These are phyloP conservation scores for Eriocheir sinensis DNA, from an alignment of 1,140 invertebrate species.

Conservation along the genomic window DNA sequence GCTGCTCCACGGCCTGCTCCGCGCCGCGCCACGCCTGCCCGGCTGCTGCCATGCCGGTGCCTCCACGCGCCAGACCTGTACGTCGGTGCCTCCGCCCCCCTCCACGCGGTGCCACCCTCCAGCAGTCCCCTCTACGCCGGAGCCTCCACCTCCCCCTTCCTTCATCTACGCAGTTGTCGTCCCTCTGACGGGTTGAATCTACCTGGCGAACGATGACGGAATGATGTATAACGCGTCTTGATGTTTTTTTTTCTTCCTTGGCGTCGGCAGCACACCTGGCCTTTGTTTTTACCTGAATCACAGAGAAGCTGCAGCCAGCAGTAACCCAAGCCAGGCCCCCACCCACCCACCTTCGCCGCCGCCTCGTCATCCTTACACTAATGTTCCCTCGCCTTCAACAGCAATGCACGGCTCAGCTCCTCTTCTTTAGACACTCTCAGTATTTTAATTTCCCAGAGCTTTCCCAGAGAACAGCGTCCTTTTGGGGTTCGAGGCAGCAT, in stretches of 20 bases:
- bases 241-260: no score
- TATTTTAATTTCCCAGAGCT: conserved; percentile 17
- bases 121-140: background rate
- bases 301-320: background rate
- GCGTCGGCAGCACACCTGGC: background rate
- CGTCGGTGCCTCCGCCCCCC: background rate
- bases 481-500: background rate
- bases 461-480: background rate
- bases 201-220: no score
- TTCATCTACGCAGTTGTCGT: background rate
- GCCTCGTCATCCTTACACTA: background rate
- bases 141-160: background rate
- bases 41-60: background rate
- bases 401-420: background rate
- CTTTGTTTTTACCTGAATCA: background rate
- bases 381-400: conserved; percentile 8
- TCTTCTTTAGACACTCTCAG: conserved; percentile 23
- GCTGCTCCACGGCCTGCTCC: background rate
- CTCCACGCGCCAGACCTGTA: background rate
- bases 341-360: background rate
- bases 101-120: background rate
- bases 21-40: background rate
- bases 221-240: no score
- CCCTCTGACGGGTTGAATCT: no score
- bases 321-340: background rate